These are phyloP conservation scores for Diorhabda carinulata DNA, from an alignment of 1,140 invertebrate genomes.

Conservation along the genomic window DNA sequence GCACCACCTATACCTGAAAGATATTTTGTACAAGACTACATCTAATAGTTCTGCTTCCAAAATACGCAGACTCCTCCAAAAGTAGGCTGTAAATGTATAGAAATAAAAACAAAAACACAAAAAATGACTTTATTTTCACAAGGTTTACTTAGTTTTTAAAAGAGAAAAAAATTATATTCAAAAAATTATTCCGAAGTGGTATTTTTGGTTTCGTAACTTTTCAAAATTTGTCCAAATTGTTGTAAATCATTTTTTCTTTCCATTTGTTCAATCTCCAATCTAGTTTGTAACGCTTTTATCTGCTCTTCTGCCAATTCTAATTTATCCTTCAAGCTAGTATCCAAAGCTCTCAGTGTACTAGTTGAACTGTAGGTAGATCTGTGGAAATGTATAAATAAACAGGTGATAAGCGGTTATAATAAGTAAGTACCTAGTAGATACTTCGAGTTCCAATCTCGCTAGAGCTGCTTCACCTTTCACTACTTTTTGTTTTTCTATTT, in stretches of 20 bases:
- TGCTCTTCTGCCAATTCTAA: slow-evolving; percentile 44
- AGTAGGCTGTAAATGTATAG: no score
- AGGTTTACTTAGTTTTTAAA: no score
- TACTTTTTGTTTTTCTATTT: slow-evolving; percentile 37
- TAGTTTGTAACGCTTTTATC: slow-evolving; percentile 40
- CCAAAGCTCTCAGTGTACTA: slow-evolving; percentile 10
- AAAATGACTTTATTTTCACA: no score
- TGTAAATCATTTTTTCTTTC: slow-evolving; percentile 42
- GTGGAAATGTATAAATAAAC: not conserved
- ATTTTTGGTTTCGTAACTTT: not conserved
- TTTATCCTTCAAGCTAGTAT: slow-evolving; percentile 28
- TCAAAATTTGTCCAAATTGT: slow-evolving; percentile 40
- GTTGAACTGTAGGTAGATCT: slow-evolving; percentile 10
- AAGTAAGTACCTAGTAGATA: not conserved
- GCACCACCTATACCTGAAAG: no score
- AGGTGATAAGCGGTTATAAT: not conserved
- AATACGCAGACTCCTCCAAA: no score
- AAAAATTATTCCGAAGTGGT: no score
- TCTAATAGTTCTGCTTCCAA: no score
- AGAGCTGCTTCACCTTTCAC: slow-evolving; percentile 39
- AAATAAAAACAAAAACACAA: no score
- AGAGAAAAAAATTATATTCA: no score
- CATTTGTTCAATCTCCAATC: slow-evolving; percentile 38
- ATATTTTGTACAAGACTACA: no score
- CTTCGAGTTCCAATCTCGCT: slow-evolving; percentile 35